Base-by-base conservation (phyloP, 2,797 vertebrate species). In the Chelon auratus region DNA sequence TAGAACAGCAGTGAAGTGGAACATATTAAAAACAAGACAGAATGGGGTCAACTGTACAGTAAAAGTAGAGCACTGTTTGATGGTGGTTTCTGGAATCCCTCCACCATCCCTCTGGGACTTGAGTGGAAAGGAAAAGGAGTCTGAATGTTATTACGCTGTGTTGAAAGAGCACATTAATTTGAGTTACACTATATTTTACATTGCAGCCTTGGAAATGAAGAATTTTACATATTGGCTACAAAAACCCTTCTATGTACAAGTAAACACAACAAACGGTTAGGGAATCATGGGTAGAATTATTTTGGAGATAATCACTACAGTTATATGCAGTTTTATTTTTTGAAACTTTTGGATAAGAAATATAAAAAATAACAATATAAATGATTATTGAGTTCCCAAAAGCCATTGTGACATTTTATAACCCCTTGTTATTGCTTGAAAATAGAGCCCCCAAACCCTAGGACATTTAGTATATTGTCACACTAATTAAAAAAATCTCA, bases 1-100 rank as follows among this genome's bases (percentile, higher is more conserved):
- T 11, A 68, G 59, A 55, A 52, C 68, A 60, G 0, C 70, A 65
- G 1, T 37, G 39, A 10, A 74, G 22, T 45, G 52, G 62, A 79
- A 51, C 12, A 62, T 24, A 45, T 80, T 62, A 80, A 39, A 62
- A 59, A 68, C 2, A 40, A 47, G 78, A 76, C 47, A 42, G 52
- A 74, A 62, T 65, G 54, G 24, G 80, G 48, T 79, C 57, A 84
- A 7, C 20, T 33, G 55, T 63, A 60, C 26, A 68, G 68, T 60
- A 54, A 60, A 60, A 67, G 26, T 48, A 56, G 13, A 53, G 15
- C 11, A 54, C 36, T 40, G 55, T 36, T 68, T 17, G 1, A 40
- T 18, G 14, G 26, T 12, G 9, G 40, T 58, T 52, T 36, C 18
- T 58, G 59, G 40, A 72, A 64, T 55, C 52, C 12, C 17, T 22